Evolutionary conservation across 2,113 vertebrate genomes (phyloP), one percentile per base, ranked within the genome.

Genomic region (Solea solea): DNA sequence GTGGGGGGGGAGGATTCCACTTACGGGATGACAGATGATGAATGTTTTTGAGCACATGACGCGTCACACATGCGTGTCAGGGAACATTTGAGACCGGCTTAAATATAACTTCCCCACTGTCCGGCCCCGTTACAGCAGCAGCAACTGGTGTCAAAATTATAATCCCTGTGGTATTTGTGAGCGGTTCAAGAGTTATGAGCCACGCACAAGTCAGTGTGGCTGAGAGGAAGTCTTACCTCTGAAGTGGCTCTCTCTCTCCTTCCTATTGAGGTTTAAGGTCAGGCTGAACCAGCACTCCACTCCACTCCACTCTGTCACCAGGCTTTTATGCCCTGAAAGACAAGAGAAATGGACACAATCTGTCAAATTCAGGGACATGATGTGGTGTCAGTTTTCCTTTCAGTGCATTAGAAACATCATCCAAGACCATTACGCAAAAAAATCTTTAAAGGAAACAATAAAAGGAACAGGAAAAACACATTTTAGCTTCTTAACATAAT

Each of bases 151-250:
- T 69, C 49, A 65, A 14, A 59, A 63, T 45, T 60, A 55, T n/a
- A 51, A 55, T 60, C 12, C 16, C 14, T 57, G 71, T n/a, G 27
- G 42, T 28, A 39, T 68, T 50, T 11, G 12, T 21, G 28, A 11
- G 21, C 16, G 34, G 49, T 66, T 79, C 44, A 2, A 39, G 50
- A 10, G 67, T 71, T 65, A 51, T 69, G 9, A 50, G 69, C 69
- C 53, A 57, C 60, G 74, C 46, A 76, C 58, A 71, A 59, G 8
- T 45, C 7, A 52, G 65, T 77, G 7, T 1, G 11, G 53, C 76
- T 74, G 76, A 83, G 69, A 81, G 76, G 72, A 84, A 81, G 41
- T 64, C 85, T 89, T 87, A 89, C 90, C 86, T 90, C 80, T 85
- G 78, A 82, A 86, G 83, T 85, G 85, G 81, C 74, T 74, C 27